phyloP scores from a whole-genome alignment of 2,888 invertebrate genomes.

The Dioctria linearis region DNA sequence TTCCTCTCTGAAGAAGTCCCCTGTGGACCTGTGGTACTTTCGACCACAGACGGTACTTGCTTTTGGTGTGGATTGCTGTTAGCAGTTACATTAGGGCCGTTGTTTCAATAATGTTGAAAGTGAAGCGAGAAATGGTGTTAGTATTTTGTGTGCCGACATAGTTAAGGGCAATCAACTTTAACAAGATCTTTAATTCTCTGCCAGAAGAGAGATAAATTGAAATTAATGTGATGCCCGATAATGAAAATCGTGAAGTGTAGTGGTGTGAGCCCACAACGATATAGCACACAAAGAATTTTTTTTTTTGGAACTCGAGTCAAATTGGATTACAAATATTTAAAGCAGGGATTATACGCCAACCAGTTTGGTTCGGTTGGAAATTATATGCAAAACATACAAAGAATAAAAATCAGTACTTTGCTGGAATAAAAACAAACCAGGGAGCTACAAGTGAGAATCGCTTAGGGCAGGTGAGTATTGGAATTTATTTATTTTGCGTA shows the following conservation, averaged over 20 bases:
- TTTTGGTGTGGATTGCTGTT: slow-evolving; percentile 17
- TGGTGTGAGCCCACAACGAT: slow-evolving; percentile 14
- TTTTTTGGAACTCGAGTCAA: slow-evolving; percentile 43
- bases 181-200: slow-evolving; percentile 44
- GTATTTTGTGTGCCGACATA: slow-evolving; percentile 36
- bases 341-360: slow-evolving; percentile 41
- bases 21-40: background rate
- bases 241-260: slow-evolving; percentile 36
- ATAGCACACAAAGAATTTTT: slow-evolving; percentile 3
- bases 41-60: slow-evolving; percentile 21
- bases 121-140: slow-evolving; percentile 29
- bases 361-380: slow-evolving; percentile 1
- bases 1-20: background rate
- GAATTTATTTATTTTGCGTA: slow-evolving; percentile 48
- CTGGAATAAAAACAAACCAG: background rate
- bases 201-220: slow-evolving; percentile 39
- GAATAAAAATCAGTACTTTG: slow-evolving; percentile 5
- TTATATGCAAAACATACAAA: slow-evolving; percentile 23
- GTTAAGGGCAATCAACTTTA: slow-evolving; percentile 47
- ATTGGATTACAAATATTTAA: slow-evolving; percentile 51
- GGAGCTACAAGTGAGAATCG: slow-evolving; percentile 33
- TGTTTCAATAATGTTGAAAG: slow-evolving; percentile 5
- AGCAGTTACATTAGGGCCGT: slow-evolving; percentile 4
- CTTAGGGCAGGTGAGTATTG: slow-evolving; percentile 50
- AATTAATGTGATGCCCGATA: slow-evolving; percentile 47